Base-by-base conservation (phyloP, 2,888 invertebrate species). In the Pammene fasciana region DNA sequence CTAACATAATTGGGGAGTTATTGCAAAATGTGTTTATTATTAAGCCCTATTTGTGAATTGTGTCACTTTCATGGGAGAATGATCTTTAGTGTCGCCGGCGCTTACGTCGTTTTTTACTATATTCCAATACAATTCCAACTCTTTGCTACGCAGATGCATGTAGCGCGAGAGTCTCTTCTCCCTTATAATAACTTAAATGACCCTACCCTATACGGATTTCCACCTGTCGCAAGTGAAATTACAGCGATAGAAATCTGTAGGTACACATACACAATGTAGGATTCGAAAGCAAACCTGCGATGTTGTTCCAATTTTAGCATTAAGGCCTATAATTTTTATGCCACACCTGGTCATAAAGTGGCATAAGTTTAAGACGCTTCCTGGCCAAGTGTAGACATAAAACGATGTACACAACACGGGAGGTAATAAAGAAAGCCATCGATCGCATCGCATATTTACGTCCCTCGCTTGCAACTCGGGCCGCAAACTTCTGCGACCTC, bases 11-110 rank as follows among this genome's bases (percentile, higher is more conserved):
- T 72, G 65, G 56, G 60, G 55, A 56, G 36, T 50, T 64, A 64
- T 73, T 72, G 72, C 67, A 72, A 70, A 72, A 74, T 68, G 61
- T 73, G 66, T 70, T 72, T 60, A 72, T 72, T 50, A 70, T 65
- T 57, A 72, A 46, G 56, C 41, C 67, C 62, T 64, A 56, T 57
- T 67, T 66, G 60, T 54, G 18, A 38, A 66, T 43, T 36, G 1
- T 13, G n/a, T 54, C 34, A 7, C n/a, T 34, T 52, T 54, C n/a
- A 54, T 54, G 54, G 54, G 16, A 54, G n/a, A 34, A 34, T 34
- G 13, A 54, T 34, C 34, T 54, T 54, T 34, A 54, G 13, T 34
- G n/a, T 7, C 8, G 7, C 2, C 6, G 34, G 13, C 34, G 7
- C 5, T n/a, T 9, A 5, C 26, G 13, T 50, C 50, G 11, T 11